These are phyloP conservation scores for Napeogenes sylphis DNA, from an alignment of 2,888 invertebrate species.

Conservation along the genomic window DNA sequence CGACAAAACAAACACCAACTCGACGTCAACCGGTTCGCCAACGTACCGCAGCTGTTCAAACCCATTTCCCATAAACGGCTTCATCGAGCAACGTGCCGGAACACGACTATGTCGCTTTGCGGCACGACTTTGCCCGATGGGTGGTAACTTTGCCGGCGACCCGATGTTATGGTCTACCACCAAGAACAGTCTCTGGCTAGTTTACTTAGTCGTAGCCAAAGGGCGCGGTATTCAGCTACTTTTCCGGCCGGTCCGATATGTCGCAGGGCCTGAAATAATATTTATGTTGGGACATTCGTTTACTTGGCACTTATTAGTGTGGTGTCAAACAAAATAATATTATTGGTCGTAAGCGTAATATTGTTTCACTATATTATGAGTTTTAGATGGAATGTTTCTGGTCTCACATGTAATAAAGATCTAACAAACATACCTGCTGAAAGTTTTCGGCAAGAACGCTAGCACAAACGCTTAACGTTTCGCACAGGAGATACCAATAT, in stretches of 20 bases:
- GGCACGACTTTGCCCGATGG: too few relatives aligned
- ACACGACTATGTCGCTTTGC: too few relatives aligned
- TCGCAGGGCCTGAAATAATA: constrained; percentile 74
- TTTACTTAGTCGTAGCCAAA: constrained; percentile 84
- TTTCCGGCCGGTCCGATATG: constrained; percentile 82
- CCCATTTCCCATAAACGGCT: too few relatives aligned
- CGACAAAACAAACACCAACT: too few relatives aligned
- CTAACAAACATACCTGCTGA: constrained; percentile 66
- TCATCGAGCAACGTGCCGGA: too few relatives aligned
- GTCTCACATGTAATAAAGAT: neutral
- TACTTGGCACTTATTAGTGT: neutral
- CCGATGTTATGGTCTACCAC: too few relatives aligned
- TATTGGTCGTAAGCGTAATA: too few relatives aligned
- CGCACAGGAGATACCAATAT: constrained; percentile 84
- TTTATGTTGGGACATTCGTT: constrained; percentile 1
- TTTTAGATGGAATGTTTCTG: neutral
- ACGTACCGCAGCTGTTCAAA: too few relatives aligned
- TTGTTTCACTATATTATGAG: neutral
- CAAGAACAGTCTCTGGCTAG: constrained; percentile 80
- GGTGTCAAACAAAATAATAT: too few relatives aligned
- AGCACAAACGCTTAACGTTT: constrained; percentile 80
- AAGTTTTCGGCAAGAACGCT: constrained; percentile 83
- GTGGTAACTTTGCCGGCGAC: too few relatives aligned
- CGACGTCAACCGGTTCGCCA: too few relatives aligned
- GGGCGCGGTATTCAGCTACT: constrained; percentile 83